These are phyloP conservation scores for Callosobruchus maculatus DNA, from an alignment of 2,888 invertebrate species.

Conservation along the genomic window DNA sequence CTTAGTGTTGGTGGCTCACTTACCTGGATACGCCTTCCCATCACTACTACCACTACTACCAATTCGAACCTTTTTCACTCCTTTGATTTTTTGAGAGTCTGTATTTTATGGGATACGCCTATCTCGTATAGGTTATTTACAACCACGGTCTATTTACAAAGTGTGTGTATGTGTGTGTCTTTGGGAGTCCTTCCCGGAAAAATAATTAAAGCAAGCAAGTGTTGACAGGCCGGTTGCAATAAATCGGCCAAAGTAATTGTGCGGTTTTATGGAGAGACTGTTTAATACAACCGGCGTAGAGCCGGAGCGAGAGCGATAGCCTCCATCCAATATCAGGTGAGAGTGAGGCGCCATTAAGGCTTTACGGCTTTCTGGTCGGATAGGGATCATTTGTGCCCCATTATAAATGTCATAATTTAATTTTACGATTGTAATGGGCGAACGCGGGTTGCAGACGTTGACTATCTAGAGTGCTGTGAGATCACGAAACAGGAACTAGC, in stretches of 20 bases:
- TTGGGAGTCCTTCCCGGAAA: neutral
- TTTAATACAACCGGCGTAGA: neutral
- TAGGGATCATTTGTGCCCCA: conserved; percentile 24
- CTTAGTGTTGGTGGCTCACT: too few species aligned
- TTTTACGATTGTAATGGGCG: conserved; percentile 45
- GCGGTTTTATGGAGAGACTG: neutral
- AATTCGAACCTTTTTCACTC: too few species aligned
- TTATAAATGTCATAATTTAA: conserved; percentile 44
- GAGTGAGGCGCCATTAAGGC: neutral
- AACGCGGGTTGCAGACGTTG: neutral
- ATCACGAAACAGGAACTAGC: too few species aligned
- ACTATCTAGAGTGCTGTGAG: conserved; percentile 1
- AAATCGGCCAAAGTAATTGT: neutral
- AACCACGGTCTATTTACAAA: neutral
- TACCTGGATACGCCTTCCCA: too few species aligned
- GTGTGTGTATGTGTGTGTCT: neutral
- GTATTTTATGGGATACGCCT: neutral
- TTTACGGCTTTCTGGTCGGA: conserved; percentile 18
- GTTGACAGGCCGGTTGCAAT: neutral
- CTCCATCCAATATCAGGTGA: conserved; percentile 1
- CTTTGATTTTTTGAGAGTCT: too few species aligned
- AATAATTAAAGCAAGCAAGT: neutral
- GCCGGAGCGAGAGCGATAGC: neutral
- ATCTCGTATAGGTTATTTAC: neutral
- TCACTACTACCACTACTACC: too few species aligned